Conservation (phyloP, 1,140 invertebrate species). For the Mamestra configurata region DNA sequence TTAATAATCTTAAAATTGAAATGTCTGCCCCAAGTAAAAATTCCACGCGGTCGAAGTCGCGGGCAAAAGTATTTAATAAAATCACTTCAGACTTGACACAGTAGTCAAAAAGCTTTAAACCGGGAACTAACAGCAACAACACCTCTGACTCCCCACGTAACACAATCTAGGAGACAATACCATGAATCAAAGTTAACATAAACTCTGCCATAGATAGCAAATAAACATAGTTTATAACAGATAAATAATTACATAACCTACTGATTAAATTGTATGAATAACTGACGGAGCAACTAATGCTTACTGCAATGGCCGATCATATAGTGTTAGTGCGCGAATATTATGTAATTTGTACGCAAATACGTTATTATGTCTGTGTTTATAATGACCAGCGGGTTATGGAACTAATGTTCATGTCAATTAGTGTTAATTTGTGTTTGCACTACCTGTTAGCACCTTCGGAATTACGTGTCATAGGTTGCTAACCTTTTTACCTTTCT, state of each 20-base stretch:
- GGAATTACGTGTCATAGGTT: background rate
- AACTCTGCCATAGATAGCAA: constrained; percentile 1
- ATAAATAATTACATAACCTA: constrained; percentile 4
- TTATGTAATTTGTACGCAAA: constrained; percentile 7
- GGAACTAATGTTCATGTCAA: constrained; percentile 5
- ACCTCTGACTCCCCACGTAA: background rate
- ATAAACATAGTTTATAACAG: constrained; percentile 7
- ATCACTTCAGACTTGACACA: too few species aligned
- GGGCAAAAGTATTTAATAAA: too few species aligned
- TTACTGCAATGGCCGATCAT: background rate
- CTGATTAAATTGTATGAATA: constrained; percentile 18
- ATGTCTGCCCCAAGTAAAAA: too few species aligned
- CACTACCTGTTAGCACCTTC: constrained; percentile 16
- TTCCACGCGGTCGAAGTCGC: too few species aligned
- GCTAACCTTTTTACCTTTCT: too few species aligned
- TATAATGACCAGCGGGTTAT: constrained; percentile 1
- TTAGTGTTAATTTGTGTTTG: background rate
- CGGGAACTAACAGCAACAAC: background rate
- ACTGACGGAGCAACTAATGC: background rate
- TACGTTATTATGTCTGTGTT: background rate
- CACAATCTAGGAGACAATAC: background rate
- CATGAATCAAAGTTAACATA: background rate
- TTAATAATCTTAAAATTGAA: too few species aligned
- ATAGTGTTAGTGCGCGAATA: background rate
- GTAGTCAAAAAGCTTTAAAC: too few species aligned